Base-by-base conservation (phyloP, 2,113 vertebrate genomes). In the Ailurus styani region DNA sequence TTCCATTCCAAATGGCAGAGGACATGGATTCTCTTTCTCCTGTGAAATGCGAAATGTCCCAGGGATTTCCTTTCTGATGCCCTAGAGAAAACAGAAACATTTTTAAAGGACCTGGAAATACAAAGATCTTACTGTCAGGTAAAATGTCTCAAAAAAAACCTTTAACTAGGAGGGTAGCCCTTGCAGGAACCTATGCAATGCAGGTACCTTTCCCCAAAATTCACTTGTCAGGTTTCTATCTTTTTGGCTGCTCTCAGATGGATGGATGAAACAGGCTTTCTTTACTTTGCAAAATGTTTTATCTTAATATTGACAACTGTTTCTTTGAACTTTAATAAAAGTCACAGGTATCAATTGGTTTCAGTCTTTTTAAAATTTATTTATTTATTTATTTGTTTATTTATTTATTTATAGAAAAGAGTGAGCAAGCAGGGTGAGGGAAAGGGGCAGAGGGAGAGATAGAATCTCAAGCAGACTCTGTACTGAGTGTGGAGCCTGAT, bases 91-190 rank as follows among this genome's bases (percentile, higher is more conserved):
- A 68, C 0, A 27, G 52, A 64, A 87, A 81, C n/a, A 31, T 79
- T 91, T 92, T 40, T 25, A 92, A 94, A 60, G 57, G 27, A 75
- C 40, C n/a, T 54, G 8, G 83, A 85, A 82, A 86, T 40, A 34
- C 23, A 91, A 85, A 91, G 54, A 68, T 72, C n/a, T 85, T 70
- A 87, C 85, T 97, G 45, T 27, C 68, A 90, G 70, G 68, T 14
- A 90, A 92, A 91, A 97, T 82, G 52, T 97, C 45, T 94, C 91
- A 87, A 91, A 94, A 87, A 97, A 78, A n/a, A n/a, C n/a, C 25
- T 96, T 47, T 57, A 21, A 75, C 25, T 50, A 73, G 21, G 40
- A 1, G 45, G 31, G 73, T 93, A 81, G 78, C 52, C 92, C 96
- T 78, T 40, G 9, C 2, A 40, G 94, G 96, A 98, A 96, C 91